These are phyloP conservation scores for Ambastaia sidthimunki DNA, from an alignment of 2,797 vertebrate species.

Conservation along the genomic window DNA sequence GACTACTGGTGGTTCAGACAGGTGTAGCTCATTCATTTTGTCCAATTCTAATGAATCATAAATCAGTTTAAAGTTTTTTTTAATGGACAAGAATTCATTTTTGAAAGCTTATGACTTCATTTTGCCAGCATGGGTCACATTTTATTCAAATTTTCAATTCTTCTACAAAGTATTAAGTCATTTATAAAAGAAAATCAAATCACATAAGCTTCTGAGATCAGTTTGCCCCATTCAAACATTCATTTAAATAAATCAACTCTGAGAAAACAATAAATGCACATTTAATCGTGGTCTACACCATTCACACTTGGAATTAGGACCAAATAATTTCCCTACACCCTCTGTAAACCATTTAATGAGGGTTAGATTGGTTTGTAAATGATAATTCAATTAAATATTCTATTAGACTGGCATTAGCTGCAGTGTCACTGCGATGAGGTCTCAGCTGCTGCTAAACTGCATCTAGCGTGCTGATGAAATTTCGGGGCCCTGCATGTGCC, in stretches of 20 bases:
- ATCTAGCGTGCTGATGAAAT: conserved; percentile 84
- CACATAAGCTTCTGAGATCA: neutral
- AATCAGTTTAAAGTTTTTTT: too few relatives aligned
- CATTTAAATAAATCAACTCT: conserved; percentile 14
- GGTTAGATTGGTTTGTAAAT: conserved; percentile 7
- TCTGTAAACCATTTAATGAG: conserved; percentile 1
- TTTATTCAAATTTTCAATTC: conserved; percentile 5
- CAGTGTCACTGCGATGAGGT: conserved; percentile 82
- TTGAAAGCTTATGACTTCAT: too few relatives aligned
- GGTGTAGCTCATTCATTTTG: too few relatives aligned
- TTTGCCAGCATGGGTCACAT: too few relatives aligned
- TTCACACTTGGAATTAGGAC: conserved; percentile 9
- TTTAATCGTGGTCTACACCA: conserved; percentile 2
- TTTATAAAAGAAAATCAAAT: conserved; percentile 28
- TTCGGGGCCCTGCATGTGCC: conserved; percentile 77
- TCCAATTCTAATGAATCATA: too few relatives aligned
- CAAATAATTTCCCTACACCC: neutral
- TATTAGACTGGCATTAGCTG: neutral
- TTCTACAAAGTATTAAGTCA: conserved; percentile 27
- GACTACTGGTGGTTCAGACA: too few relatives aligned
- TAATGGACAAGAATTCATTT: too few relatives aligned
- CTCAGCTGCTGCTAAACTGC: conserved; percentile 79
- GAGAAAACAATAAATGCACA: conserved; percentile 20
- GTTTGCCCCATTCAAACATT: conserved; percentile 4
- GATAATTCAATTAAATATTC: conserved; percentile 26